phyloP scores from a whole-genome alignment of 2,888 invertebrate genomes.

The Timandra comae region DNA sequence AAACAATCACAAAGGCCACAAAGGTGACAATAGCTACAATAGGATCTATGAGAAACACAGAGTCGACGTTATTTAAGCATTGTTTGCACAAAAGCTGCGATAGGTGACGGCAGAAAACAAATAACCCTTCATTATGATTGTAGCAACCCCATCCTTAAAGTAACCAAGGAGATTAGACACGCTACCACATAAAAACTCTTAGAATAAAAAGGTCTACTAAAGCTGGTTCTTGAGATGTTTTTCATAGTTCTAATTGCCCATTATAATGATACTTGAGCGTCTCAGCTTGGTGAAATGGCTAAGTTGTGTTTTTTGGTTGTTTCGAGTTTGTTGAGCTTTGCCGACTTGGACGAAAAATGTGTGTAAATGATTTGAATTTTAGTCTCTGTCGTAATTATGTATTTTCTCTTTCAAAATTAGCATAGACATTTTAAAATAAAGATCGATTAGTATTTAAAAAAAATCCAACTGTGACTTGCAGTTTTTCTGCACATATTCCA shows the following conservation, averaged over 20 bases:
- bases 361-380: no score
- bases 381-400: no score
- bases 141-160: slow-evolving; percentile 48
- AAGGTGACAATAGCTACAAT: slow-evolving; percentile 68
- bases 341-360: no score
- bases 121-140: slow-evolving; percentile 49
- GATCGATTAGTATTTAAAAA: no score
- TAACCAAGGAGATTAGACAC: slow-evolving; percentile 30
- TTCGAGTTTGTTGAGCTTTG: slow-evolving; percentile 4
- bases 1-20: slow-evolving; percentile 56
- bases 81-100: slow-evolving; percentile 67
- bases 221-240: slow-evolving; percentile 29
- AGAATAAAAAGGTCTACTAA: slow-evolving; percentile 12
- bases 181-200: slow-evolving; percentile 4
- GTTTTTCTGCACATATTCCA: no score
- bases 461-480: background rate
- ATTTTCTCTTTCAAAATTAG: no score
- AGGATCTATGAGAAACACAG: slow-evolving; percentile 60
- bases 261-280: slow-evolving; percentile 71
- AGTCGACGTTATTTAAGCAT: slow-evolving; percentile 60
- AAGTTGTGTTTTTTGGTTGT: slow-evolving; percentile 11
- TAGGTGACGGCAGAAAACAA: slow-evolving; percentile 71
- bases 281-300: slow-evolving; percentile 23
- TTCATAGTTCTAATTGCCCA: slow-evolving; percentile 69
- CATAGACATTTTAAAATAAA: no score